Percentiles rank a stretch among this genome's conserved stretches.
phyloP scores from a whole-genome alignment of 1,140 invertebrate genomes.

The Euwallacea fornicatus region DNA sequence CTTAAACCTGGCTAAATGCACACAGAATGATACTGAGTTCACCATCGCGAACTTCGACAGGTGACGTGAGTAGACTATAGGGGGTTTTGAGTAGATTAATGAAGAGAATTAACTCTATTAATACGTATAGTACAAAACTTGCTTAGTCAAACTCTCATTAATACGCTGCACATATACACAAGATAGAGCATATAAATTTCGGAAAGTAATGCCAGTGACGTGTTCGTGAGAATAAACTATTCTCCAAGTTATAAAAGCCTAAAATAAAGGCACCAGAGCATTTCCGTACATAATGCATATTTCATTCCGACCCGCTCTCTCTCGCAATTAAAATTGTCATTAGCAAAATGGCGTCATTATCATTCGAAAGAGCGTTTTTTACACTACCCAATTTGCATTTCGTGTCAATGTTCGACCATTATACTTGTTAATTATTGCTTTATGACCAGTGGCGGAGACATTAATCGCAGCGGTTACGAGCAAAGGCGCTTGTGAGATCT shows the following conservation, averaged over 20 bases:
- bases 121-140: too few species aligned
- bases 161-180: too few species aligned
- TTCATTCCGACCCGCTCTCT: conserved; percentile 9
- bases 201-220: neutral
- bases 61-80: too few species aligned
- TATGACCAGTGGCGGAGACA: neutral
- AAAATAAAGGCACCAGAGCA: conserved; percentile 8
- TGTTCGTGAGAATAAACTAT: conserved; percentile 15
- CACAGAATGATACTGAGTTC: too few species aligned
- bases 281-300: conserved; percentile 18
- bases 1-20: too few species aligned
- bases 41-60: too few species aligned
- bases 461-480: too few species aligned
- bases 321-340: conserved; percentile 30
- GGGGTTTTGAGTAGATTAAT: too few species aligned
- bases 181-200: too few species aligned
- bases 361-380: conserved; percentile 19
- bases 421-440: conserved; percentile 1
- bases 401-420: conserved; percentile 15
- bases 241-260: conserved; percentile 15
- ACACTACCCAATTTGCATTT: conserved; percentile 11
- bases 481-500: too few species aligned
- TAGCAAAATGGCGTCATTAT: conserved; percentile 29
- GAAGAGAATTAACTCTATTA: too few species aligned
- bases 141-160: too few species aligned